Evolutionary conservation across 2,888 invertebrate species (phyloP), one percentile per base, ranked within the genome.

Genomic region (Tholera decimalis): DNA sequence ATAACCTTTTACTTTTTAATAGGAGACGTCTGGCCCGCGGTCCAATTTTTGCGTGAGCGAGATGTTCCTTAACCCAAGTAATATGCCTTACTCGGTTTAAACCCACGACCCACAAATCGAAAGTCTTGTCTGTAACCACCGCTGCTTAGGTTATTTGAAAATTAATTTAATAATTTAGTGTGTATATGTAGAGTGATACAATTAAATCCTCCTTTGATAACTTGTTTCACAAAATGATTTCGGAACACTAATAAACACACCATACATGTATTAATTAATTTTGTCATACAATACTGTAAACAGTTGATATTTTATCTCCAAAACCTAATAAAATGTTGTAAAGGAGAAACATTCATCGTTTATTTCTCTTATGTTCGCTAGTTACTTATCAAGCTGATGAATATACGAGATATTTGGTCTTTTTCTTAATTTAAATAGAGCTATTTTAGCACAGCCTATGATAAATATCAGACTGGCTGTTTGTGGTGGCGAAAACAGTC

Each of bases 281-380:
- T n/a, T n/a, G n/a, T n/a, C n/a, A n/a, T 28, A 28, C 28, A 3
- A 28, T 5, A 28, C 3, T 28, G 7, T 28, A 28, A 28, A 28
- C 7, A 28, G 7, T 28, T 28, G 7, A 28, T 5, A 5, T 7
- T 35, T 43, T 50, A 66, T 37, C 9, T n/a, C 28, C 22, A 43
- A 41, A 35, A 70, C 8, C 11, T 3, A 50, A 53, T 30, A 37
- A 64, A 64, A 54, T n/a, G 13, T 24, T 54, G n/a, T 1, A 11
- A 35, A 69, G 49, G 28, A 47, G n/a, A 18, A 28, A 26, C 20
- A 30, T 46, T 39, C 1, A 67, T 26, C 46, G 22, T 41, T 68
- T 28, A 9, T 7, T 15, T 15, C 30, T 24, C 33, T 35, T 41
- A 57, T 70, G 43, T 70, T 49, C 37, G 1, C 6, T 24, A 22